phyloP scores from a whole-genome alignment of 1,140 invertebrate species.

The Andrena cerasifolii region DNA sequence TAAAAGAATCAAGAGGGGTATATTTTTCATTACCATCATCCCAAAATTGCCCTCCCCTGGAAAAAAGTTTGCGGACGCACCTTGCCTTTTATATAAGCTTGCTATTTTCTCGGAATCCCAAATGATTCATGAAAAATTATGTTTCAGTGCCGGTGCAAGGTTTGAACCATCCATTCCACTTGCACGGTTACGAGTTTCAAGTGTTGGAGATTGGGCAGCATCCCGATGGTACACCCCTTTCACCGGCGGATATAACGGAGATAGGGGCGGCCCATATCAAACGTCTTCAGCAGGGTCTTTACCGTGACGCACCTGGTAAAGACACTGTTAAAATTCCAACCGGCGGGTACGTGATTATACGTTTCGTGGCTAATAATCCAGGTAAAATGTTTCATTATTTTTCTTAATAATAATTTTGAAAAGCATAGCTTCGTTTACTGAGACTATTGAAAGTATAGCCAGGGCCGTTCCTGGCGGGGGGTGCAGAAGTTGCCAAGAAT shows the following conservation, averaged over 20 bases:
- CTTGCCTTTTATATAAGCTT: too few species aligned
- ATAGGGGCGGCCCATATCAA: constrained; percentile 71
- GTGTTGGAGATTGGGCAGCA: constrained; percentile 66
- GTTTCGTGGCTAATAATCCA: constrained; percentile 88
- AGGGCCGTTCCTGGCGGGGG: too few species aligned
- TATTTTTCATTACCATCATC: too few species aligned
- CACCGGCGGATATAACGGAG: constrained; percentile 85
- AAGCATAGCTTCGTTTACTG: too few species aligned
- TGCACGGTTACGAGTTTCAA: constrained; percentile 63
- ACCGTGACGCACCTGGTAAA: constrained; percentile 64
- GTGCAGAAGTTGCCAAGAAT: too few species aligned
- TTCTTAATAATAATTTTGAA: too few species aligned
- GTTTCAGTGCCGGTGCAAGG: not conserved
- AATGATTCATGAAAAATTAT: too few species aligned
- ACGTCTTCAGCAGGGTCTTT: constrained; percentile 75
- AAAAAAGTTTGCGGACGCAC: too few species aligned
- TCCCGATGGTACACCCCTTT: constrained; percentile 74
- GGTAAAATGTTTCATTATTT: constrained; percentile 77
- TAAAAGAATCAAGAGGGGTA: too few species aligned
- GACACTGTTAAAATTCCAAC: constrained; percentile 85
- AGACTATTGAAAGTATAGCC: too few species aligned
- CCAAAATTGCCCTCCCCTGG: too few species aligned
- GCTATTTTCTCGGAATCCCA: too few species aligned
- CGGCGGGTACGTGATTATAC: constrained; percentile 87
- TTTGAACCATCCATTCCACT: constrained; percentile 64